Conservation (phyloP, 2,113 vertebrate species). For the Triplophysa tibetana region DNA sequence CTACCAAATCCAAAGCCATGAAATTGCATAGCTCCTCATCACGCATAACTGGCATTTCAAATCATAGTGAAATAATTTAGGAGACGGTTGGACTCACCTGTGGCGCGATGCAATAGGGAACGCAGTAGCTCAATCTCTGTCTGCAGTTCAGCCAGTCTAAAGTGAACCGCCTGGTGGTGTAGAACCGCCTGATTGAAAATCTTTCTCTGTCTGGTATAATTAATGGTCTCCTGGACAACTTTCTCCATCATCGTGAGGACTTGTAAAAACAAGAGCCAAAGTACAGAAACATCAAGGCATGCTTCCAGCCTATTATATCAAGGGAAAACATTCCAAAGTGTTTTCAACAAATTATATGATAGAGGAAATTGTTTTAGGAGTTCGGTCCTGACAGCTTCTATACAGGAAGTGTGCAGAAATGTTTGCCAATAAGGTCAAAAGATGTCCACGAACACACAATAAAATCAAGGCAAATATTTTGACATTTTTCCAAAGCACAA, state of each 20-base stretch:
- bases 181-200: constrained; percentile 77
- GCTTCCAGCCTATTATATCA: background rate
- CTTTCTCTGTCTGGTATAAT: constrained; percentile 78
- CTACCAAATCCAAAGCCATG: constrained; percentile 8
- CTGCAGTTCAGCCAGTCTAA: constrained; percentile 81
- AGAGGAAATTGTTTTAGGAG: background rate
- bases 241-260: constrained; percentile 76
- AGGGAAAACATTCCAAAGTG: background rate
- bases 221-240: constrained; percentile 78
- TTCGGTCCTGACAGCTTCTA: background rate
- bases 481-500: no score
- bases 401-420: background rate
- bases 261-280: constrained; percentile 50
- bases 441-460: background rate
- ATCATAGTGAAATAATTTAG: background rate
- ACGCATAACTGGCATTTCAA: background rate
- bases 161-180: constrained; percentile 82
- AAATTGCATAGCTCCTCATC: background rate
- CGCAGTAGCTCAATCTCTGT: constrained; percentile 84
- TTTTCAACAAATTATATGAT: constrained; percentile 1
- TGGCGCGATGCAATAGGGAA: constrained; percentile 74
- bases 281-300: background rate
- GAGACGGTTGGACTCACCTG: constrained; percentile 65
- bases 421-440: background rate
- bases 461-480: no score